Evolutionary conservation across 2,888 invertebrate genomes (phyloP), one percentile per base, ranked within the genome.

Genomic region (Cheilosia vernalis): DNA sequence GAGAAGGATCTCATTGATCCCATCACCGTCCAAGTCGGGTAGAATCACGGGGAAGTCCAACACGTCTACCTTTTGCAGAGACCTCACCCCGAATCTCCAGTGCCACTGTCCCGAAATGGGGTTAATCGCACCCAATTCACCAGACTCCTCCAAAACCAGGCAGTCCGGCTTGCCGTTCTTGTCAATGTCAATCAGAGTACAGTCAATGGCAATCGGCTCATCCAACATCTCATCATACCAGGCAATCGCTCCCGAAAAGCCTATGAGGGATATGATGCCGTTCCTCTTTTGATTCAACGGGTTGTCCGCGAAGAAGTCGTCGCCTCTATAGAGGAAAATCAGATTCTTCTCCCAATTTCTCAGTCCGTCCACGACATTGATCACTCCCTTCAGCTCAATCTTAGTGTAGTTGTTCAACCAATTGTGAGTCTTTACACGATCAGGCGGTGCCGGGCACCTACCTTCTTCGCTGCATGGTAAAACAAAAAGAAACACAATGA

Each of bases 401-500:
- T 94, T 94, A 24, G 95, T 94, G 87, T 95, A 95, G 51, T 94
- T 94, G 60, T 94, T 93, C 82, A 95, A 93, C 95, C 95, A 95
- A 88, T 95, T 95, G 9, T 94, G 94, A 0, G 95, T 94, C 89
- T 93, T 94, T 24, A 94, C 91, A 89, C 93, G 93, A 80, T 93
- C 93, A 4, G 91, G 91, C 0, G 90, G 89, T 0, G 92, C 93
- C 13, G 94, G 93, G 88, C 96, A 96, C 66, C 95, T 94, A 17
- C 94, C 94, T 6, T 94, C 93, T 89, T 95, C 95, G 4, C 95
- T 94, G 89, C 97, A 97, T 0, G 97, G 97, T 88, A 95, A 92
- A 5, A 95, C 94, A 95, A 95, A 96, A 6, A 96, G 92, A 90
- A 96, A 97, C 89, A 95, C 93, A 51, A 96, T 92, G 61, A 96